Percentiles rank a stretch among this genome's conserved stretches.
phyloP scores from a whole-genome alignment of 2,888 invertebrate genomes.

The Chelonus formosanus region DNA sequence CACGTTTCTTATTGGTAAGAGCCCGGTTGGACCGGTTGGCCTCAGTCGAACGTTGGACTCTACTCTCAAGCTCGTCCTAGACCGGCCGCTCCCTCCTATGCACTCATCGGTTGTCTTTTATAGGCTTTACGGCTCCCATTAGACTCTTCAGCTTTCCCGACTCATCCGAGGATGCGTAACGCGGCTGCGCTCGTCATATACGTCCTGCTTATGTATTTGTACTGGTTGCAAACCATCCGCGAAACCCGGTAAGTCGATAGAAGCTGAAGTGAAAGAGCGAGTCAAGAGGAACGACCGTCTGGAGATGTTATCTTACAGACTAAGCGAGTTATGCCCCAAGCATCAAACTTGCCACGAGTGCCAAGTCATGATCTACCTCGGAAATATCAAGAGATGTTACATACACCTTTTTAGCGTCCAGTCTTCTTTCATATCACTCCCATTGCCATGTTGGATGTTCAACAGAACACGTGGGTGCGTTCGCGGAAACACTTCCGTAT shows the following conservation, averaged over 20 bases:
- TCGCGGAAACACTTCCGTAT: constrained; percentile 22
- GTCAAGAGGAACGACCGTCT: constrained; percentile 46
- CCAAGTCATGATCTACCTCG: constrained; percentile 33
- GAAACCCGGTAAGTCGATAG: constrained; percentile 19
- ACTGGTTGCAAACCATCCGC: constrained; percentile 13
- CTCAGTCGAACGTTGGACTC: constrained; percentile 34
- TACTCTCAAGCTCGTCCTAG: constrained; percentile 29
- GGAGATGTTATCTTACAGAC: constrained; percentile 44
- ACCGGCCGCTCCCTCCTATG: constrained; percentile 16
- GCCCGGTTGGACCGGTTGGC: constrained; percentile 33
- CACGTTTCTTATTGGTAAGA: constrained; percentile 29
- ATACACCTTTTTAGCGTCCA: constrained; percentile 13
- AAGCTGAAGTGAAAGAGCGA: constrained; percentile 22
- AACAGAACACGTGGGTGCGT: constrained; percentile 4
- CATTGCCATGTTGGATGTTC: constrained; percentile 1
- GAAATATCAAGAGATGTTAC: constrained; percentile 8
- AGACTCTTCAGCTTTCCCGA: constrained; percentile 16
- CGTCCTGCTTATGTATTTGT: not conserved
- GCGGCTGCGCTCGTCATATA: constrained; percentile 15
- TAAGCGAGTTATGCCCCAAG: constrained; percentile 44
- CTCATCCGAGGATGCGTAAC: constrained; percentile 17
- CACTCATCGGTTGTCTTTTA: constrained; percentile 23
- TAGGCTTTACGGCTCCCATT: constrained; percentile 4
- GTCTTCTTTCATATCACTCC: constrained; percentile 3
- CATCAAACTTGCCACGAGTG: constrained; percentile 39